Percentiles rank a stretch among this genome's conserved stretches.
These are phyloP conservation scores for Salmo trutta DNA, from an alignment of 2,797 vertebrate species.

Conservation along the genomic window DNA sequence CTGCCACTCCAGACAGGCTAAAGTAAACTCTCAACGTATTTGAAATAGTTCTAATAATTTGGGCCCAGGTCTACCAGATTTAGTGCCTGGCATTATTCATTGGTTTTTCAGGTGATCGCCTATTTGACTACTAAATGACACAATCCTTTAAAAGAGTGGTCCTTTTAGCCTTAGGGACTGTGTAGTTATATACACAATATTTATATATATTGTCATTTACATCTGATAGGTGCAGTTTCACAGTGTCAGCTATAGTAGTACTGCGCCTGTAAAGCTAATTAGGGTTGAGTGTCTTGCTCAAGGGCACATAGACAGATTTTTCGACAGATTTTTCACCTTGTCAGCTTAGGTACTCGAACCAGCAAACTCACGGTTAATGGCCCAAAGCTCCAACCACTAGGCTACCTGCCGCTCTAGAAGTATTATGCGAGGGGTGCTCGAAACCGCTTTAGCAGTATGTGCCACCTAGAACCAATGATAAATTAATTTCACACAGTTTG, in stretches of 20 bases:
- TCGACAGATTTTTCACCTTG: no score
- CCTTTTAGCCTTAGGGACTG: background rate
- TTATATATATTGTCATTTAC: background rate
- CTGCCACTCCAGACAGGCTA: background rate
- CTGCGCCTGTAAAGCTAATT: no score
- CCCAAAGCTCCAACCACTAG: no score
- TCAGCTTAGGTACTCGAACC: no score
- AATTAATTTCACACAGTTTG: background rate
- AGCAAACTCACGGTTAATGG: no score
- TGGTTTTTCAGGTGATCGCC: background rate
- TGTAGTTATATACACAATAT: background rate
- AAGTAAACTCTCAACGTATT: background rate
- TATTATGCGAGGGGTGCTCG: no score
- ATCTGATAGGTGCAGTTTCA: background rate
- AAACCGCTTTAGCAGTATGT: no score
- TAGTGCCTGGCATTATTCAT: background rate
- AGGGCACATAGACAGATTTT: no score
- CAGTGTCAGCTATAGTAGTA: no score
- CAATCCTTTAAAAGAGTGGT: background rate
- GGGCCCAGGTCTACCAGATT: background rate
- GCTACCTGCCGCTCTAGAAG: no score
- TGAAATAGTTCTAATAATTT: background rate
- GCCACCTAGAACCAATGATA: background rate
- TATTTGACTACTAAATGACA: slow-evolving; percentile 8
- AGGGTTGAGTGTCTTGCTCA: no score